Conservation (phyloP, 1,140 invertebrate species). For the Sarcophaga peregrina region DNA sequence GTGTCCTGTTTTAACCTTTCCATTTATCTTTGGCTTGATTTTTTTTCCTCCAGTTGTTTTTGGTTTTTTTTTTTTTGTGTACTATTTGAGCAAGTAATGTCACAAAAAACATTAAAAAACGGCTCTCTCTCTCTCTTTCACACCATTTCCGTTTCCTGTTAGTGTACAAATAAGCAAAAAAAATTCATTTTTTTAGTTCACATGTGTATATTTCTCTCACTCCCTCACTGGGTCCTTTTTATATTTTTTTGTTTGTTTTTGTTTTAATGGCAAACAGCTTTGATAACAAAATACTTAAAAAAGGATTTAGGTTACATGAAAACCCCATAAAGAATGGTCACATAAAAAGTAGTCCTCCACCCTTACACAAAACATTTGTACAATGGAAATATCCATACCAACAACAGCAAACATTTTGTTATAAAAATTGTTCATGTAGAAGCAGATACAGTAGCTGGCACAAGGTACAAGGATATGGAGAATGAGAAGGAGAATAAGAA, state of each 20-base stretch:
- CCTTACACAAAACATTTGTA: background rate
- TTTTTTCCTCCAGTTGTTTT: conserved; percentile 1
- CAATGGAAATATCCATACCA: background rate
- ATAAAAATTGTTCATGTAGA: background rate
- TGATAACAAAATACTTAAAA: conserved; percentile 41
- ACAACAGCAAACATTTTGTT: background rate
- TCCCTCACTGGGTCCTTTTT: background rate
- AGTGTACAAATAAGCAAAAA: background rate
- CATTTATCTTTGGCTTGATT: conserved; percentile 11
- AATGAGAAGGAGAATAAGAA: background rate
- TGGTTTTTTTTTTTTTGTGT: no score
- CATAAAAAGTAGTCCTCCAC: background rate
- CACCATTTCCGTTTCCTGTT: conserved; percentile 18
- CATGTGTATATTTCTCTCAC: background rate
- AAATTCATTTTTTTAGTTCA: background rate
- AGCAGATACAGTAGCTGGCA: background rate
- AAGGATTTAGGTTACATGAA: conserved; percentile 40
- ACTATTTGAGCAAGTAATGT: no score
- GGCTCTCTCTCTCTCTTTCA: background rate
- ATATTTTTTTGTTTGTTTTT: conserved; percentile 27
- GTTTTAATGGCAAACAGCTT: conserved; percentile 41
- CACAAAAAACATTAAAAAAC: no score
- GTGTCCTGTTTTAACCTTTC: background rate
- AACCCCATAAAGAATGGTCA: conserved; percentile 26
- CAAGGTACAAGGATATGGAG: background rate